These are phyloP conservation scores for Catamblyrhynchus diadema DNA, from an alignment of 2,797 vertebrate genomes.

Conservation along the genomic window DNA sequence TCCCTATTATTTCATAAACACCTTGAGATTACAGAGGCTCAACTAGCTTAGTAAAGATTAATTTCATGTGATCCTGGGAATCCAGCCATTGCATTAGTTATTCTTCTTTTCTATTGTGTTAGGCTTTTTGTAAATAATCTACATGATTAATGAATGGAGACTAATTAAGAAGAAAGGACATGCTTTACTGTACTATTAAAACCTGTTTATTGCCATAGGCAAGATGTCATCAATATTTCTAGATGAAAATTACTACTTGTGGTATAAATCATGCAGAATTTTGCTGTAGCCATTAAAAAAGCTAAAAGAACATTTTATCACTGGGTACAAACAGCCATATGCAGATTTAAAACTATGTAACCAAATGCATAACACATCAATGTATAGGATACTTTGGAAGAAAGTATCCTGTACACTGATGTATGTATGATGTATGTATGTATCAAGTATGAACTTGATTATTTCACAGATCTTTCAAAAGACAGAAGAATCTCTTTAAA, in stretches of 20 bases:
- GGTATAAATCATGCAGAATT: background rate
- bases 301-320: background rate
- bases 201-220: background rate
- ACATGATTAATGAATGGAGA: slow-evolving; percentile 29
- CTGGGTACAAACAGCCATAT: background rate
- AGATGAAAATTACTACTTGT: background rate
- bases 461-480: background rate
- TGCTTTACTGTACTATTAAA: slow-evolving; percentile 13
- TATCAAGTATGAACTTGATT: background rate
- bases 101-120: background rate
- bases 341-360: background rate
- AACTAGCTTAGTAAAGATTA: slow-evolving; percentile 5
- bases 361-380: background rate
- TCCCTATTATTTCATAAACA: slow-evolving; percentile 35
- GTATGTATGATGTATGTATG: too few relatives aligned
- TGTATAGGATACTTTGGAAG: background rate
- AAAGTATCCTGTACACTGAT: background rate
- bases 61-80: slow-evolving; percentile 13
- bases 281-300: background rate
- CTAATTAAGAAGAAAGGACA: slow-evolving; percentile 11
- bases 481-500: background rate
- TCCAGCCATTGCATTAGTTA: slow-evolving; percentile 24
- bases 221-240: background rate
- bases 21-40: slow-evolving; percentile 32
- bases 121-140: slow-evolving; percentile 42